Percentiles rank a stretch among this genome's conserved stretches.
These are phyloP conservation scores for Noturus placidus DNA, from an alignment of 2,113 vertebrate genomes.

Conservation along the genomic window DNA sequence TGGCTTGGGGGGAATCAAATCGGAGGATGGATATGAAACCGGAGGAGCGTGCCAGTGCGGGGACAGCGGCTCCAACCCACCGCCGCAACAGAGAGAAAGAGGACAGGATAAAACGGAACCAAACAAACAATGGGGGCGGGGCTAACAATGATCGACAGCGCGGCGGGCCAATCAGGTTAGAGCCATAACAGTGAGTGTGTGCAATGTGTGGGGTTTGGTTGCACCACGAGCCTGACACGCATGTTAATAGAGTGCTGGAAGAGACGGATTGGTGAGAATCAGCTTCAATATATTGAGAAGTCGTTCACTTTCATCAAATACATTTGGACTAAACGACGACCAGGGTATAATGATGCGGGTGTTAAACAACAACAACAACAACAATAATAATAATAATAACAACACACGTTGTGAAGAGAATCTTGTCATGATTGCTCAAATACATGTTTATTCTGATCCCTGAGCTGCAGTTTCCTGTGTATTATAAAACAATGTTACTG, in stretches of 20 bases:
- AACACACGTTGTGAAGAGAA: background rate
- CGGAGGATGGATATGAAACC: slow-evolving; percentile 69
- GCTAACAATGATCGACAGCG: slow-evolving; percentile 41
- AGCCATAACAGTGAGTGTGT: background rate
- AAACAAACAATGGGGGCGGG: slow-evolving; percentile 72
- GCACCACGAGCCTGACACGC: slow-evolving; percentile 52
- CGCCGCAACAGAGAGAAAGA: slow-evolving; percentile 73
- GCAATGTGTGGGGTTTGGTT: slow-evolving; percentile 41
- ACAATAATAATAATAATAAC: background rate
- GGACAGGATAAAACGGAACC: slow-evolving; percentile 52
- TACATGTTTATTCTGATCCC: background rate
- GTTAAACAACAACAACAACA: background rate
- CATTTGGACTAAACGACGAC: background rate
- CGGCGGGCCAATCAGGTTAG: slow-evolving; percentile 54
- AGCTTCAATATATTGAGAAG: background rate
- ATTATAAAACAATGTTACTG: background rate
- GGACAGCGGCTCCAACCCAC: slow-evolving; percentile 77
- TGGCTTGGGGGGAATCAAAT: slow-evolving; percentile 60
- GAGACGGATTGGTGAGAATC: slow-evolving; percentile 32
- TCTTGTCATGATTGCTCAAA: background rate
- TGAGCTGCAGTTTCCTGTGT: background rate
- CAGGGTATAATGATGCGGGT: background rate
- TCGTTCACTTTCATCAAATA: background rate
- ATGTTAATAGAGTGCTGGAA: slow-evolving; percentile 46
- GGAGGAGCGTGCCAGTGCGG: slow-evolving; percentile 75